These are phyloP conservation scores for Trachythela sp. DNA, from an alignment of 64 coral and sea anemone species.

Conservation along the genomic window DNA sequence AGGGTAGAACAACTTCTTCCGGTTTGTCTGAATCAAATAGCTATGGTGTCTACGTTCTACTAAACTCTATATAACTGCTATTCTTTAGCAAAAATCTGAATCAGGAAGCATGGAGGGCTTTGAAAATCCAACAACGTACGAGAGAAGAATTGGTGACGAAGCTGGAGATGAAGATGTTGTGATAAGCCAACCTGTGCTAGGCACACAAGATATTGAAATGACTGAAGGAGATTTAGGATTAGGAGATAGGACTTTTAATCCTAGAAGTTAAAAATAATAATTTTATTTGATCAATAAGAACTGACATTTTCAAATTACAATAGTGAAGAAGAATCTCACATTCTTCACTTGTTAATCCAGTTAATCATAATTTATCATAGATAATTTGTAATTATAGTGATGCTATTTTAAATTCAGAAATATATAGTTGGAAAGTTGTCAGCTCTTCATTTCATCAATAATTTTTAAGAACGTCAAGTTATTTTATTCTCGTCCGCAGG, in stretches of 20 bases:
- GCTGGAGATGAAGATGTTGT: neutral
- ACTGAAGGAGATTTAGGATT: neutral
- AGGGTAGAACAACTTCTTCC: too few species aligned
- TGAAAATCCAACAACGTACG: neutral
- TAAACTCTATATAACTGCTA: neutral
- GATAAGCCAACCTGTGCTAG: neutral
- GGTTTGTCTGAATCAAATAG: too few species aligned
- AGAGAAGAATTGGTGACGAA: neutral
- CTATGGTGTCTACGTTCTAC: neutral
- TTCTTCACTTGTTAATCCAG: neutral
- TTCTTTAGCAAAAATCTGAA: neutral
- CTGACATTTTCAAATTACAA: neutral
- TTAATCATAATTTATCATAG: neutral
- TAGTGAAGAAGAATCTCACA: neutral
- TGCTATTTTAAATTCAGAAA: neutral
- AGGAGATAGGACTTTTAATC: neutral
- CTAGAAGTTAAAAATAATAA: neutral
- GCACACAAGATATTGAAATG: neutral
- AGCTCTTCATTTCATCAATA: too few species aligned
- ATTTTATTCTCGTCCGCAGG: too few species aligned
- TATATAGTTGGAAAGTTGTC: neutral
- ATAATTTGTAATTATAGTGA: neutral
- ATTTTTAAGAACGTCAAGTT: too few species aligned
- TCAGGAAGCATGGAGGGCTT: neutral
- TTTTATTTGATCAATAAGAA: neutral